Evolutionary conservation across 2,888 invertebrate species (phyloP), one percentile per base, ranked within the genome.

Genomic region (Ormyrus pomaceus): DNA sequence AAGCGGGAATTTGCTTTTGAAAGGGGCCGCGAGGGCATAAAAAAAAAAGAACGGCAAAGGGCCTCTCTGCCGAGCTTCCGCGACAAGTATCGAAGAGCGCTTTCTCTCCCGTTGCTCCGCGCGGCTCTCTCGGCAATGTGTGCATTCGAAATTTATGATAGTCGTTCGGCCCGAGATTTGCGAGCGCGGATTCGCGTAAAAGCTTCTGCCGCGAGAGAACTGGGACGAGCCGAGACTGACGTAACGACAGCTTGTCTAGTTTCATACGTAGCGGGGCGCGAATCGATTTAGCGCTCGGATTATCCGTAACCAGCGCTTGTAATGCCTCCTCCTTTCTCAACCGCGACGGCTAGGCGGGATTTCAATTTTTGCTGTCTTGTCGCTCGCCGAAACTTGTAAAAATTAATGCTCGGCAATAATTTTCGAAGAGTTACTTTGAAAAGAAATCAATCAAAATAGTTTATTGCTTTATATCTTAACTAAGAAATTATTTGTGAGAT

Each of bases 61-160:
- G 34, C 34, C 34, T 4, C 34, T 34, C 34, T 34, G 19, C 19
- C 34, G 4, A 34, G 34, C 34, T 4, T 34, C 34, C 34, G 34
- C 4, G 34, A 34, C 34, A 34, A 34, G 34, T 34, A 34, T 34
- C 34, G 34, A 34, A 34, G 34, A 34, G 34, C 34, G 34, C 34
- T 34, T 34, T 34, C 34, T 34, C 3, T 34, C 3, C 34, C 34
- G 2, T 34, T 0, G 34, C 34, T 2, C 34, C 34, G 34, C 34
- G 34, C 34, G 4, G 34, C 34, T 34, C 34, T 34, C 34, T 3
- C 34, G 34, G 34, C 34, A 34, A 34, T 73, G 82, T 81, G 80
- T 77, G 81, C 83, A 84, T 83, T 81, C 77, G 82, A 83, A 85
- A 84, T 84, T 85, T 84, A 85, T 83, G 83, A 81, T 80, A 58